Percentiles rank a stretch among this genome's conserved stretches.
phyloP scores from a whole-genome alignment of 2,113 vertebrate genomes.

The Diadophis punctatus region DNA sequence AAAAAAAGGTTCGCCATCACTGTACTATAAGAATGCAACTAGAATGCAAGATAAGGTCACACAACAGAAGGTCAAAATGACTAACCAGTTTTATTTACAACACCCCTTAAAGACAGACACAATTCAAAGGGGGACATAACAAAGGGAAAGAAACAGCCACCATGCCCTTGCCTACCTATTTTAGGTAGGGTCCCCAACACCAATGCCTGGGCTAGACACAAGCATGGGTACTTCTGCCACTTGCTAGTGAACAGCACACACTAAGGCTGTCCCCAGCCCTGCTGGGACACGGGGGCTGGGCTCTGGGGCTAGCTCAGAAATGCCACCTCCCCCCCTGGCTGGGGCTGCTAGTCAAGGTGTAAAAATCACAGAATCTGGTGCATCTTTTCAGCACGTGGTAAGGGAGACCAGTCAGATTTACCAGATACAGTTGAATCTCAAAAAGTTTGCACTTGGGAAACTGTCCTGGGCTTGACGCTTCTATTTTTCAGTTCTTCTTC shows the following conservation, averaged over 20 bases:
- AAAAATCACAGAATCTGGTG: neutral
- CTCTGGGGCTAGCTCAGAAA: slow-evolving; percentile 31
- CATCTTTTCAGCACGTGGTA: neutral
- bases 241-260: neutral
- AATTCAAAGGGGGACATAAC: slow-evolving; percentile 40
- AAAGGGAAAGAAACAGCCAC: slow-evolving; percentile 46
- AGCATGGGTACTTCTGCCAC: slow-evolving; percentile 4
- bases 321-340: slow-evolving; percentile 1
- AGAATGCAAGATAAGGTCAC: neutral
- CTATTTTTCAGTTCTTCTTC: neutral
- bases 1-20: no score
- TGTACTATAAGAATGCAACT: neutral
- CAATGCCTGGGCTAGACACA: neutral
- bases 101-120: slow-evolving; percentile 65
- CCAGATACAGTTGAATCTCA: neutral
- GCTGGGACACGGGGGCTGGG: slow-evolving; percentile 14
- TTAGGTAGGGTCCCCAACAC: neutral
- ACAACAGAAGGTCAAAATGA: slow-evolving; percentile 59
- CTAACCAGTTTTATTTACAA: slow-evolving; percentile 69
- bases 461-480: neutral
- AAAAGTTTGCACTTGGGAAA: neutral
- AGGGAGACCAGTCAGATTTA: neutral
- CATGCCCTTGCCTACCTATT: neutral
- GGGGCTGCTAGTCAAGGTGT: slow-evolving; percentile 1
- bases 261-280: slow-evolving; percentile 5